Conservation (phyloP, 1,140 invertebrate species). For the Hylyphantes graminicola region DNA sequence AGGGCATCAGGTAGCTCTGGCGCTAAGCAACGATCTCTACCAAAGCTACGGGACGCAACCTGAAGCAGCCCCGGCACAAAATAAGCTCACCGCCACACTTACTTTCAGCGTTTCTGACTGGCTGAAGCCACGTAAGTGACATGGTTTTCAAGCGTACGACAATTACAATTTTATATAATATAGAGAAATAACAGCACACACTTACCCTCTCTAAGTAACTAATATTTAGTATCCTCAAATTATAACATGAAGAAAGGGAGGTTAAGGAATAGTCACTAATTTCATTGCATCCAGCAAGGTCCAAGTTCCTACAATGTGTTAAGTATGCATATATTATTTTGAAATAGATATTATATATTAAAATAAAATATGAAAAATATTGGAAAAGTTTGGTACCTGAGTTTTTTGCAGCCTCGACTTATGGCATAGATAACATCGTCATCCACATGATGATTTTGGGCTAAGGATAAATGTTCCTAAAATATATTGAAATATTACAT, state of each 20-base stretch:
- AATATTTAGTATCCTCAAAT: conserved; percentile 51
- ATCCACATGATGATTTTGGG: conserved; percentile 54
- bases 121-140: too few relatives aligned
- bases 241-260: conserved; percentile 51
- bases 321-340: too few relatives aligned
- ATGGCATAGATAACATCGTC: conserved; percentile 61
- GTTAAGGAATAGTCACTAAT: conserved; percentile 61
- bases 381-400: conserved; percentile 32
- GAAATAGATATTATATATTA: neutral
- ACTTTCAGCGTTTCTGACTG: too few relatives aligned
- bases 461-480: conserved; percentile 52
- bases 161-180: too few relatives aligned
- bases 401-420: conserved; percentile 54
- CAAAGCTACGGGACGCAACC: too few relatives aligned
- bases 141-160: too few relatives aligned
- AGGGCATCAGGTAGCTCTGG: too few relatives aligned
- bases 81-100: too few relatives aligned
- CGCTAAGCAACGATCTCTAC: too few relatives aligned
- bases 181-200: conserved; percentile 5
- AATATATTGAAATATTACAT: neutral
- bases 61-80: too few relatives aligned
- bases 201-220: conserved; percentile 60
- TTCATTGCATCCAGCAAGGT: conserved; percentile 55
- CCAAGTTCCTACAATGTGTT: conserved; percentile 41
- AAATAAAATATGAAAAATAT: neutral